Base-by-base conservation (phyloP, 2,797 vertebrate genomes). In the Rhinella marina region DNA sequence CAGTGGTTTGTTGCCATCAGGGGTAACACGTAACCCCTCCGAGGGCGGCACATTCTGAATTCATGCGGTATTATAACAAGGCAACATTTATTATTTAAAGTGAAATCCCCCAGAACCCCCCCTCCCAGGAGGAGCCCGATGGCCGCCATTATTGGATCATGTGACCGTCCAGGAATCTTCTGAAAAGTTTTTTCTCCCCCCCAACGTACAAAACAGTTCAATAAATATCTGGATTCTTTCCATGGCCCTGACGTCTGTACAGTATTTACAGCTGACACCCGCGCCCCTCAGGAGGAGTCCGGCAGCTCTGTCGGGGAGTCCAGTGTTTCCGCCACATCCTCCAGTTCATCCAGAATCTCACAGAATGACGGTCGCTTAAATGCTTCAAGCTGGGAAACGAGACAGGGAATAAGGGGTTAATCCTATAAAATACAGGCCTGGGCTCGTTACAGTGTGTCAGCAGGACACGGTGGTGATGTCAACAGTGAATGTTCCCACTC, bases 291-390 rank as follows among this genome's bases (percentile, higher is more conserved):
- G 62, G 84, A 85, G 0, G 52, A 86, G 50, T 90, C 41, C 21
- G 90, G 91, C 70, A 73, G 80, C 76, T 89, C 64, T 87, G 88
- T 5, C 90, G 66, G 25, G 7, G 84, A 86, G 78, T 97, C 96
- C 91, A 97, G 92, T 16, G 89, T 93, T 91, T 97, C 96, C 0
- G 92, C 92, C 0, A 94, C 91, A 66, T 97, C 96, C 19, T 95
- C 95, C 91, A 97, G 32, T 85, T 97, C 94, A 25, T 97, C 96
- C 88, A 97, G 92, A 84, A 98, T 62, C 92, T 98, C 96, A 0
- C 94, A 93, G 92, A 98, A 98, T 0, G 96, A 96, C 0, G 96
- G 97, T 21, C 96, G 94, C 66, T 96, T 94, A 93, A 96, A 96
- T 0, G 96, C 94, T 90, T 98, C 96, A 86, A 98, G 84, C 97